Evolutionary conservation across 2,797 vertebrate species (phyloP), one percentile per base, ranked within the genome.

Genomic region (Dryobates pubescens): DNA sequence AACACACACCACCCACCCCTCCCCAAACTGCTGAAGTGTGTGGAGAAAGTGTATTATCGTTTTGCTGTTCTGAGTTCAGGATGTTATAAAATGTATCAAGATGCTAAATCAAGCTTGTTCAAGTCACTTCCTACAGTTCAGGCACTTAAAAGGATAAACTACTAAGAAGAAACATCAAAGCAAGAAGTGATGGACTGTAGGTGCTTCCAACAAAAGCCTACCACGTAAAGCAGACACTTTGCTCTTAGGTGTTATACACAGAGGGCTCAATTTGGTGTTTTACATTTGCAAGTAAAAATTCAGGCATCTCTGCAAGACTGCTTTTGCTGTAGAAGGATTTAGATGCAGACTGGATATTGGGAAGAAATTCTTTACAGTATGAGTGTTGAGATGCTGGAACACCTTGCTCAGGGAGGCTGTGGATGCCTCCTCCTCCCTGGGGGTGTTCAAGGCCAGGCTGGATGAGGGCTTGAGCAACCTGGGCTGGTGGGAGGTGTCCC

Each of bases 201-300:
- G 13, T 41, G 49, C 45, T 70, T 29, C 36, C 61, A 62, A n/a
- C 30, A 43, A 49, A 64, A 69, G 34, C 30, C 38, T 17, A 47
- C 23, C 23, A 17, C 13, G 13, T 57, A 67, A 38, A 27, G 4
- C 0, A 2, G 41, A 51, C 4, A 32, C 4, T 7, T 58, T 75
- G 47, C 69, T 62, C 11, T 6, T 30, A 5, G 4, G 27, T 8
- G 13, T 51, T 23, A 15, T n/a, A 69, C 0, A 0, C 7, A 54
- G 15, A 45, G 16, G 17, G 13, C 9, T 89, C 22, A 36, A 49
- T 36, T 41, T 38, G 18, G 12, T n/a, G 20, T 32, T 69, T 58
- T 57, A 86, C 5, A 74, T 54, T 54, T 32, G 26, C 18, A 53
- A 58, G 15, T 36, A 34, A 17, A 34, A 57, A 30, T 26, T 17